A percentile compares a stretch with the other conserved stretches of the same genome.
These are phyloP conservation scores for Catocala nupta DNA, from an alignment of 2,888 invertebrate species.

Conservation along the genomic window DNA sequence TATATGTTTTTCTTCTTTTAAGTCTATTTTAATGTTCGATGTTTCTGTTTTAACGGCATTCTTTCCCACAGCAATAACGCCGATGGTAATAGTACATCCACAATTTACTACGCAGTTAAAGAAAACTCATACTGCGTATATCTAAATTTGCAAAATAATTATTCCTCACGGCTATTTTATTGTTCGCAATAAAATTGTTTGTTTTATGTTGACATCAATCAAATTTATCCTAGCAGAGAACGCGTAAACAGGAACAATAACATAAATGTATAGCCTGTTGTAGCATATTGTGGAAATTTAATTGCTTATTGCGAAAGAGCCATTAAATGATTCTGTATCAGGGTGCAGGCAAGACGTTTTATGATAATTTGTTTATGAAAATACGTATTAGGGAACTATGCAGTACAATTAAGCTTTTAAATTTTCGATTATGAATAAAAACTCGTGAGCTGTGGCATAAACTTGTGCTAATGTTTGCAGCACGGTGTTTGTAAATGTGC, in stretches of 20 bases:
- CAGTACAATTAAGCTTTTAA: too few relatives aligned
- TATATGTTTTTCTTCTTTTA: conserved; percentile 53
- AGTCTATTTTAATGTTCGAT: conserved; percentile 56
- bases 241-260: conserved; percentile 28
- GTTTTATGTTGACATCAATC: conserved; percentile 60
- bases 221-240: conserved; percentile 36
- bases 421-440: too few relatives aligned
- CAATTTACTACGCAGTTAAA: conserved; percentile 58
- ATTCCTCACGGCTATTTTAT: conserved; percentile 58
- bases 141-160: conserved; percentile 59
- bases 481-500: too few relatives aligned
- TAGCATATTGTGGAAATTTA: conserved; percentile 17
- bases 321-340: conserved; percentile 2
- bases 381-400: background rate
- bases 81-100: conserved; percentile 37
- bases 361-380: background rate
- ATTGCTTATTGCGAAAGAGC: conserved; percentile 24
- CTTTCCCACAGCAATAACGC: conserved; percentile 60
- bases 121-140: conserved; percentile 39
- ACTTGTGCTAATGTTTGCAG: too few relatives aligned
- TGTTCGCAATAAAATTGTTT: conserved; percentile 61
- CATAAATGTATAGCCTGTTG: conserved; percentile 13
- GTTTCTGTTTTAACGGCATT: conserved; percentile 57
- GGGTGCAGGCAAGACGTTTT: background rate
- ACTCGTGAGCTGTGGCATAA: too few relatives aligned